These are phyloP conservation scores for Taurulus bubalis DNA, from an alignment of 2,113 vertebrate species.

Conservation along the genomic window DNA sequence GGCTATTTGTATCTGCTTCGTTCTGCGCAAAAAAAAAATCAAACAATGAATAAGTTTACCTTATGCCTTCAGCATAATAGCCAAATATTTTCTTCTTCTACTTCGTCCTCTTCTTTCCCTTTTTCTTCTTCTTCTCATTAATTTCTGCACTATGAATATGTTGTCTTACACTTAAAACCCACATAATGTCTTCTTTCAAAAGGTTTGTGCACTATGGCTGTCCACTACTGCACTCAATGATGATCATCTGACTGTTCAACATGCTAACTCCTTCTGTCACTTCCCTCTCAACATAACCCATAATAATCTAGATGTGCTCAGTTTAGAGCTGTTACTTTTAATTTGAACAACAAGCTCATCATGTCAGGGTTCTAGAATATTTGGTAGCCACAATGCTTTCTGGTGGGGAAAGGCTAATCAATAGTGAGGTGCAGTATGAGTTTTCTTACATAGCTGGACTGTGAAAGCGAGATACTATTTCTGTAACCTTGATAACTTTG, in stretches of 20 bases:
- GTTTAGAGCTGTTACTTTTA: neutral
- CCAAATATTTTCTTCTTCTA: slow-evolving; percentile 4
- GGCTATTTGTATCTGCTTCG: slow-evolving; percentile 34
- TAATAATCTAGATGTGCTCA: neutral
- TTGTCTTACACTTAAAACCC: neutral
- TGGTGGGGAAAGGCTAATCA: slow-evolving; percentile 8
- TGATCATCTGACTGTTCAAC: neutral
- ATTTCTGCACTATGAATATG: slow-evolving; percentile 5
- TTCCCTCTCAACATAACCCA: neutral
- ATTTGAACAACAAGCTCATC: neutral
- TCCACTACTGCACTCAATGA: neutral
- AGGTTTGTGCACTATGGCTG: neutral
- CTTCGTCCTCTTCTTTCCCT: neutral
- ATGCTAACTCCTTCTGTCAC: neutral
- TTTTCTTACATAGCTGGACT: slow-evolving; percentile 33
- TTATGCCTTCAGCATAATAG: slow-evolving; percentile 29
- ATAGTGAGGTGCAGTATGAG: neutral
- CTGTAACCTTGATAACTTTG: slow-evolving; percentile 35
- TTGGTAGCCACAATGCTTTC: slow-evolving; percentile 11
- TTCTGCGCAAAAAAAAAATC: slow-evolving; percentile 33
- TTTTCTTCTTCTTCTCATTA: neutral
- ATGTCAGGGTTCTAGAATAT: neutral
- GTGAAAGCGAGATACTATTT: slow-evolving; percentile 39
- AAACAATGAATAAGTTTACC: slow-evolving; percentile 27
- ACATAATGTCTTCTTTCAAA: slow-evolving; percentile 7